Evolutionary conservation across 2,888 invertebrate species (phyloP), one percentile per base, ranked within the genome.

Genomic region (Trachelus iudaicus): DNA sequence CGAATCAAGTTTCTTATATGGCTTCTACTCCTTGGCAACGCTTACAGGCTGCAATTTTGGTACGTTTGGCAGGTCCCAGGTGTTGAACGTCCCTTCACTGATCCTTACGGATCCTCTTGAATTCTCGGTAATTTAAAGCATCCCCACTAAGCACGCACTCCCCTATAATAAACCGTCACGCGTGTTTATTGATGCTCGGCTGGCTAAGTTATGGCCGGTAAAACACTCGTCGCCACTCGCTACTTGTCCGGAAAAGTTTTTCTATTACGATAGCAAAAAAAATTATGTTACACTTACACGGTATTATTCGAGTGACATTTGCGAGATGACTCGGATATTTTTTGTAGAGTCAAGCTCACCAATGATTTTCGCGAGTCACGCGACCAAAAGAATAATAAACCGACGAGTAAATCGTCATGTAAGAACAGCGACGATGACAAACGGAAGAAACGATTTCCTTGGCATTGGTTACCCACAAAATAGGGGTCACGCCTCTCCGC

Each of bases 161-260:
- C 56, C 56, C 56, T 56, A 23, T 56, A 34, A 75, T 75, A 35
- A 79, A 77, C 77, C 78, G 76, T 73, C 73, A 76, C 76, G 79
- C 79, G 69, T 71, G 87, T 89, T 89, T 89, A 88, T 89, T 88
- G 87, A 86, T 83, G 81, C 80, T 83, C 81, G 79, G 80, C 80
- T 80, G 78, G 76, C 83, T 84, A 85, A 86, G 80, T 87, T 85
- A 85, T 83, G 79, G 80, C 75, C 84, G 81, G 37, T 85, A 84
- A 88, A 87, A 85, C 85, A 85, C 85, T 88, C 87, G 84, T 87
- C 84, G 83, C 81, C 81, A 79, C 82, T 78, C 82, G 81, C 85
- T 85, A 83, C 85, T 85, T 75, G 82, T 81, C 78, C 34, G 71
- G 2, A 56, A 56, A 56, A 23, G 56, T 56, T 56, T 56, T 56